Percentiles rank a stretch among this genome's conserved stretches.
phyloP scores from a whole-genome alignment of 2,113 vertebrate genomes.

The Tiliqua scincoides region DNA sequence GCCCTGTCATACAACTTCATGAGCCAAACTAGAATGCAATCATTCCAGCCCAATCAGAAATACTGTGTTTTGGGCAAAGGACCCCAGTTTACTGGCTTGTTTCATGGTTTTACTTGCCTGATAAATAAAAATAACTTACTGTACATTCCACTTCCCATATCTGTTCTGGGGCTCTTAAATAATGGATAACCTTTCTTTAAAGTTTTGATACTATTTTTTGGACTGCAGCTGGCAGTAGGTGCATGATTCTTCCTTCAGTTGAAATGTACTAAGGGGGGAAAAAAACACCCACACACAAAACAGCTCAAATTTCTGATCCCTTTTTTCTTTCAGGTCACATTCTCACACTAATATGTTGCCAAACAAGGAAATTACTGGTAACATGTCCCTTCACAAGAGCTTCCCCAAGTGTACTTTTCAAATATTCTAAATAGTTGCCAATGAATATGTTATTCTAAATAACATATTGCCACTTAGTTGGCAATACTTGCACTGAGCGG shows the following conservation, averaged over 20 bases:
- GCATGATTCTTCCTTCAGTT: neutral
- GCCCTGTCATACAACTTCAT: neutral
- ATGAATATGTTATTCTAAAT: no score
- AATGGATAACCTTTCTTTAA: neutral
- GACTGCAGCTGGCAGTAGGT: neutral
- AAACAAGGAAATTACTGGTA: constrained; percentile 4
- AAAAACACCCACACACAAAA: no score
- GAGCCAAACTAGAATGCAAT: neutral
- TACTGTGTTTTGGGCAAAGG: neutral
- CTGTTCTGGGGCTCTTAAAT: neutral
- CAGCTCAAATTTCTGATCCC: neutral
- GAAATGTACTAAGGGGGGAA: neutral
- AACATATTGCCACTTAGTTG: no score
- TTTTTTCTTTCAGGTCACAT: constrained; percentile 8
- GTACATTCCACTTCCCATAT: neutral
- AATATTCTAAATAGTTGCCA: neutral
- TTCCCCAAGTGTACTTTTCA: neutral
- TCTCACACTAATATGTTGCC: neutral
- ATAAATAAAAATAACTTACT: neutral
- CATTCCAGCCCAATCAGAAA: neutral
- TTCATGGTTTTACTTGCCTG: neutral
- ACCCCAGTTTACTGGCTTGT: neutral
- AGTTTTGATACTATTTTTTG: neutral
- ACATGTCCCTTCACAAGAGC: neutral
- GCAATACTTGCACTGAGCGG: neutral